Evolutionary conservation across 2,113 vertebrate species (phyloP).

Genomic region (Vulpes vulpes): DNA sequence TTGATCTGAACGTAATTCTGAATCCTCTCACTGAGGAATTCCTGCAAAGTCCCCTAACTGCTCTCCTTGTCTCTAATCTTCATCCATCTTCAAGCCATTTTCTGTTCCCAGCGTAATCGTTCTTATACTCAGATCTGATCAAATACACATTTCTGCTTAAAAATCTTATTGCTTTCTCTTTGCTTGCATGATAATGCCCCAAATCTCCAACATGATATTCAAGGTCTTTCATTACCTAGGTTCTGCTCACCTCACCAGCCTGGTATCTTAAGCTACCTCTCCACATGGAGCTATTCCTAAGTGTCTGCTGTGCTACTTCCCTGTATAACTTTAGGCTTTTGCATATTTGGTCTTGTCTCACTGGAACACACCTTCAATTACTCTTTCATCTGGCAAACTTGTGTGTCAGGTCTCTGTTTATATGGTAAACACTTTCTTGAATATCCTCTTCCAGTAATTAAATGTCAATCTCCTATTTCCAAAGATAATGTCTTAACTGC

Average conservation of each 20-base stretch:
- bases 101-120: background rate
- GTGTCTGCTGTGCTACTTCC: background rate
- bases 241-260: background rate
- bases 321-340: background rate
- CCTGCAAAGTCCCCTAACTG: background rate
- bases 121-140: background rate
- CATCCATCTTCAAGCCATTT: background rate
- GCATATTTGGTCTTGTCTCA: background rate
- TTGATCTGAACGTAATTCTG: background rate
- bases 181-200: background rate
- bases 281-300: background rate
- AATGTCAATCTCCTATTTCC: background rate
- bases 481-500: background rate
- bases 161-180: background rate
- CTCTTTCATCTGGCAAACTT: background rate
- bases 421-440: background rate
- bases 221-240: background rate
- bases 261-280: background rate
- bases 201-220: background rate
- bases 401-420: background rate
- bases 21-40: background rate
- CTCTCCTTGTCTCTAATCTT: background rate
- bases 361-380: background rate
- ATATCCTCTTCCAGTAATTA: background rate
- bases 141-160: background rate